Evolutionary conservation across 2,113 vertebrate species (phyloP).

Genomic region (Trinectes maculatus): DNA sequence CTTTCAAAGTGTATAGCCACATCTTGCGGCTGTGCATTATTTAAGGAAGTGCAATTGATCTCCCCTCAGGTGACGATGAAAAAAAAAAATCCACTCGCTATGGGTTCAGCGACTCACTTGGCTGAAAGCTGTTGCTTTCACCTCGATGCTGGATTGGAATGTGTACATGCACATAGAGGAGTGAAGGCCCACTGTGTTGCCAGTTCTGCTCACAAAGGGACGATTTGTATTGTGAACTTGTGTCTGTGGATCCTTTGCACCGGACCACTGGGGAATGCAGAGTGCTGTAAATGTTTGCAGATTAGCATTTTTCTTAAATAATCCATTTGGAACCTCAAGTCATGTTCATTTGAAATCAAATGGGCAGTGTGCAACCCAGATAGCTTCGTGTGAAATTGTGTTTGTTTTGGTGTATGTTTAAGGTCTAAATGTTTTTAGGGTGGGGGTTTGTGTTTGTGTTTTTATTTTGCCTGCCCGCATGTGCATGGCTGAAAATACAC

Average conservation of each 20-base stretch:
- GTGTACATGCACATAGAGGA: slow-evolving; percentile 42
- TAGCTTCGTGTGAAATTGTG: slow-evolving; percentile 56
- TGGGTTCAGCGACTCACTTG: slow-evolving; percentile 15
- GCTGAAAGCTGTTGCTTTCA: slow-evolving; percentile 14
- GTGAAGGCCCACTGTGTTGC: slow-evolving; percentile 13
- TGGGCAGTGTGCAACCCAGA: slow-evolving; percentile 32
- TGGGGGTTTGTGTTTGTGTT: slow-evolving; percentile 3
- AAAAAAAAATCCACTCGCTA: slow-evolving; percentile 18
- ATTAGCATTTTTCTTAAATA: slow-evolving; percentile 83
- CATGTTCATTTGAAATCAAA: slow-evolving; percentile 73
- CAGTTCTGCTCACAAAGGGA: slow-evolving; percentile 67
- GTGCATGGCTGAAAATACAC: neutral
- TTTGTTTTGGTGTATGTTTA: slow-evolving; percentile 50
- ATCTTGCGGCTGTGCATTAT: slow-evolving; percentile 69
- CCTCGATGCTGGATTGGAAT: slow-evolving; percentile 19
- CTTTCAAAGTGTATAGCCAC: slow-evolving; percentile 80
- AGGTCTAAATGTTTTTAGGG: slow-evolving; percentile 2
- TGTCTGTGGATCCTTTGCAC: slow-evolving; percentile 74
- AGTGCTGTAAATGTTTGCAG: slow-evolving; percentile 88
- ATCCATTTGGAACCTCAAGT: slow-evolving; percentile 78
- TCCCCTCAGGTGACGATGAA: slow-evolving; percentile 55
- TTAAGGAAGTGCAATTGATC: slow-evolving; percentile 71
- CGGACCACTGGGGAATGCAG: slow-evolving; percentile 70
- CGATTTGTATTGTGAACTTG: slow-evolving; percentile 54
- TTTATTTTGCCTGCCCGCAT: neutral